phyloP scores from a whole-genome alignment of 2,113 vertebrate species.

The Gopherus flavomarginatus region DNA sequence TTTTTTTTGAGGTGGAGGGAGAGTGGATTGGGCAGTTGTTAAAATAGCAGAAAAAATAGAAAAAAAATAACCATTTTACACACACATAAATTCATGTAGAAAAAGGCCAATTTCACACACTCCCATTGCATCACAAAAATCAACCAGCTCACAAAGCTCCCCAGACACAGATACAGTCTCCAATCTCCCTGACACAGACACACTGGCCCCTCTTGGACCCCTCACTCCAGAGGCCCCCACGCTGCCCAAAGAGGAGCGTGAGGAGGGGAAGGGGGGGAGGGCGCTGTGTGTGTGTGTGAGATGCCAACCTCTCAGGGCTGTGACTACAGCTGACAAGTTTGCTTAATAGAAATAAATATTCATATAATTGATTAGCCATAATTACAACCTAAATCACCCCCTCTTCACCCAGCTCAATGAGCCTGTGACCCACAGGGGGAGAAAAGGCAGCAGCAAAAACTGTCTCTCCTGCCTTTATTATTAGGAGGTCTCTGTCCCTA shows the following conservation, averaged over 20 bases:
- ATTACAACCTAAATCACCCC: slow-evolving; percentile 60
- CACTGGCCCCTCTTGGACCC: background rate
- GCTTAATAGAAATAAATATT: slow-evolving; percentile 73
- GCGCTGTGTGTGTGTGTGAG: slow-evolving; percentile 15
- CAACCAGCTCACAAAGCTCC: background rate
- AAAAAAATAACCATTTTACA: background rate
- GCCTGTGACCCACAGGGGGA: background rate
- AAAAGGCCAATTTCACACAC: background rate
- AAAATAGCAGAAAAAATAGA: slow-evolving; percentile 8
- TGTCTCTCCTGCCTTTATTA: background rate
- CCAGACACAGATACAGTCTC: no score
- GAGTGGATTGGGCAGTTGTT: background rate
- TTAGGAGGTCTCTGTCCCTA: background rate
- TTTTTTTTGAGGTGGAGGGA: background rate
- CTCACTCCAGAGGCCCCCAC: background rate
- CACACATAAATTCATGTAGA: background rate
- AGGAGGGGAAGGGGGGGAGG: no score
- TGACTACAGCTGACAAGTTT: slow-evolving; percentile 48
- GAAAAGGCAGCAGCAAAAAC: background rate
- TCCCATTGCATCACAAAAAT: background rate
- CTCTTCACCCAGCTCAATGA: slow-evolving; percentile 56
- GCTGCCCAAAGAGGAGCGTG: background rate
- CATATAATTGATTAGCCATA: slow-evolving; percentile 72
- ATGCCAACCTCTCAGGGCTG: slow-evolving; percentile 19
- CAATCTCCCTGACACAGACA: background rate